phyloP scores from a whole-genome alignment of 2,113 vertebrate species.

The Xerus inauris region DNA sequence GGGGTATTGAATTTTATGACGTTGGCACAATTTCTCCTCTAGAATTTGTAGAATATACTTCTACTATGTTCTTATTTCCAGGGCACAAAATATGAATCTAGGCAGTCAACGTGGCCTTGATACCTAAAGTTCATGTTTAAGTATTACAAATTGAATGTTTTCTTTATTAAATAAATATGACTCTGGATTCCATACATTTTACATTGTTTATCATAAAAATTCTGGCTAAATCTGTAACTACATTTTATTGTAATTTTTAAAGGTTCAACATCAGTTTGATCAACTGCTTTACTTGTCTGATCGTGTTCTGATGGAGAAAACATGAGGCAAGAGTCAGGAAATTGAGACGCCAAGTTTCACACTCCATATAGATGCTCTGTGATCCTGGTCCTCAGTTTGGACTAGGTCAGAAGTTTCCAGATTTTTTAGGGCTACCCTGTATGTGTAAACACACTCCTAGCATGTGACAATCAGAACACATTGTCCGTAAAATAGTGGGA shows the following conservation, averaged over 20 bases:
- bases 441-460: conserved; percentile 18
- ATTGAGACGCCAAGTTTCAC: not conserved
- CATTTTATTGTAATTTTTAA: not conserved
- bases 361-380: not conserved
- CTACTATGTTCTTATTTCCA: conserved; percentile 47
- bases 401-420: not conserved
- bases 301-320: not conserved
- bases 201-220: not conserved
- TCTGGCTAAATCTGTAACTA: not conserved
- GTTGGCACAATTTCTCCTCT: conserved; percentile 65
- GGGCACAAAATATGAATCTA: conserved; percentile 1
- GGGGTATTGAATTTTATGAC: conserved; percentile 79
- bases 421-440: not conserved
- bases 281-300: not conserved
- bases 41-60: conserved; percentile 57
- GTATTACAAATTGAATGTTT: not conserved
- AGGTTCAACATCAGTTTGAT: conserved; percentile 23
- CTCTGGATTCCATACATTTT: no score
- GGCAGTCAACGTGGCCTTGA: not conserved
- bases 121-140: conserved; percentile 6
- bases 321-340: not conserved
- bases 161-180: conserved; percentile 33
- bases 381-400: not conserved
- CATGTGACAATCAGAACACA: not conserved
- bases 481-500: not conserved